Evolutionary conservation across 1,140 invertebrate genomes (phyloP), one percentile per base, ranked within the genome.

Genomic region (Drosophila pachea): DNA sequence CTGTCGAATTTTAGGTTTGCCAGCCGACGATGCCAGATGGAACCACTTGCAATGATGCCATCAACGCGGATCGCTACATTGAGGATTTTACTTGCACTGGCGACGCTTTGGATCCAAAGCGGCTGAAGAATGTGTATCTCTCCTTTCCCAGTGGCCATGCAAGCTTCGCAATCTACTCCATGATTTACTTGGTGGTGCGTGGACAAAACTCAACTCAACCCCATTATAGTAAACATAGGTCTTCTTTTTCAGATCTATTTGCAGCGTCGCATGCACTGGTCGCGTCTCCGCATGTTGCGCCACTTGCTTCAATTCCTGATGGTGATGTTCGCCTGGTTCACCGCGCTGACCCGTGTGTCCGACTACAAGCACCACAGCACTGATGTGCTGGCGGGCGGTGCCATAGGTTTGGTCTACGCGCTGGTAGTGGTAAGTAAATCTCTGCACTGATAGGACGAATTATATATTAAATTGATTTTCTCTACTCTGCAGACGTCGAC

Each of bases 291-390:
- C 70, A 90, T 97, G 42, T 78, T 96, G 2, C 93, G 92, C 40
- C 95, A 96, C 73, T 90, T 94, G 4, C 78, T 96, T 5, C 96
- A 96, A 89, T 93, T 94, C 68, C 48, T 93, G 5, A 92, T 94
- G 16, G 86, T 97, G 9, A 90, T 93, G 84, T 90, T 96, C 78
- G 93, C 95, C 29, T 94, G 94, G 92, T 95, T 92, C 79, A 96
- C 95, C 5, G 94, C 94, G 5, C 92, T 97, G 90, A 95, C 95
- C 2, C 91, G 97, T 33, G 93, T 99, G 29, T 96, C 95, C 4
- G 95, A 99, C 91, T 97, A 98, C 90, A 99, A 98, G 90, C 98
- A 99, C 90, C 97, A 99, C 87, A 98, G 96, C 74, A 82, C 82
- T 65, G 94, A 94, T 88, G 93, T 94, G 3, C 78, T 93, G 4